These are phyloP conservation scores for Drosophila sordidapex DNA, from an alignment of 2,888 invertebrate genomes.

Conservation along the genomic window DNA sequence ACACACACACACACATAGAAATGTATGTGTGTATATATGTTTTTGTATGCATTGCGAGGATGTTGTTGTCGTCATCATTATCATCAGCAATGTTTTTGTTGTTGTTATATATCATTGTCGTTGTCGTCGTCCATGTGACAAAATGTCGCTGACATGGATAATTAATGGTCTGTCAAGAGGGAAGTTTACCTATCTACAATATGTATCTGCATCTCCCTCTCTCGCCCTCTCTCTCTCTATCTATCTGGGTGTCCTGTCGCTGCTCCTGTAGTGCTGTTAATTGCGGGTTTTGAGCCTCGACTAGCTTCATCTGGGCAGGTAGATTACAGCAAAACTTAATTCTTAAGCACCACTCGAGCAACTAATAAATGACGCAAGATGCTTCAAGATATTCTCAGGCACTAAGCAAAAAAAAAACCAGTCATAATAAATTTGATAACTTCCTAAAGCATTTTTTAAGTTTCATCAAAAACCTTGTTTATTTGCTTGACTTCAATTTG, in stretches of 20 bases:
- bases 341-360: not conserved
- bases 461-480: not conserved
- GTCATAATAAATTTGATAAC: not conserved
- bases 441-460: not conserved
- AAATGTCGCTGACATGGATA: constrained; percentile 81
- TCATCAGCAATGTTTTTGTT: constrained; percentile 25
- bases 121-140: constrained; percentile 59
- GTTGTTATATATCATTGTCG: constrained; percentile 12
- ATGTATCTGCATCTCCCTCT: constrained; percentile 14
- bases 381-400: not conserved
- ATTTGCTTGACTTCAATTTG: constrained; percentile 18
- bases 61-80: constrained; percentile 51
- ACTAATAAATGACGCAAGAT: not conserved
- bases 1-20: constrained; percentile 41
- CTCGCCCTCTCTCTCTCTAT: not conserved
- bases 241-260: not conserved
- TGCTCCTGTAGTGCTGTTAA: constrained; percentile 51
- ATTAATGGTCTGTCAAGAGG: constrained; percentile 67
- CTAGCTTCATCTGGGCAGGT: constrained; percentile 1
- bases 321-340: constrained; percentile 4
- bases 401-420: not conserved
- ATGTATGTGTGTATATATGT: not conserved
- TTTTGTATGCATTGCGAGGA: constrained; percentile 53
- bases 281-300: constrained; percentile 50
- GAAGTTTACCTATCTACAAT: constrained; percentile 25